These are phyloP conservation scores for Ctenopoma kingsleyae DNA, from an alignment of 2,797 vertebrate species.

Conservation along the genomic window DNA sequence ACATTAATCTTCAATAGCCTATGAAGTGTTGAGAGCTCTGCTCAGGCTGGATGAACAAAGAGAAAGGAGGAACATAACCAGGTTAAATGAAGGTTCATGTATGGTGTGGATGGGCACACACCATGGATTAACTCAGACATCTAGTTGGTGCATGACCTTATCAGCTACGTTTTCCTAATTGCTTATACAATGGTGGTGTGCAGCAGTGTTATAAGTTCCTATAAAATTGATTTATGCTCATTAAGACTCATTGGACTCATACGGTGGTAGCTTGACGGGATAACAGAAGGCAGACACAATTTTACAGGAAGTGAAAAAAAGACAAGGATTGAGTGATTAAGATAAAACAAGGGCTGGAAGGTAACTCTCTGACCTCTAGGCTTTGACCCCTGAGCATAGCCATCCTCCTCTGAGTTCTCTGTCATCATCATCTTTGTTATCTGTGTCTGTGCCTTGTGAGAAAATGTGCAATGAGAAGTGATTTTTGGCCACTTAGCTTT, in stretches of 20 bases:
- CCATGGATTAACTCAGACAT: conserved; percentile 10
- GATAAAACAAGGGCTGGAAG: conserved; percentile 20
- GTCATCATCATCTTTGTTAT: conserved; percentile 24
- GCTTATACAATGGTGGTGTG: not conserved
- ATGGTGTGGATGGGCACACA: not conserved
- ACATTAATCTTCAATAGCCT: no score
- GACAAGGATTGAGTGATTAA: conserved; percentile 17
- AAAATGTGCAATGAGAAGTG: conserved; percentile 21
- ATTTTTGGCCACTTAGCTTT: conserved; percentile 5
- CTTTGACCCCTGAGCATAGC: conserved; percentile 59
- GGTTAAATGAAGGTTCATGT: not conserved
- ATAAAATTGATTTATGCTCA: conserved; percentile 5
- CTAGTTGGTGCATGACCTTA: not conserved
- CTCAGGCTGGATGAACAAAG: not conserved
- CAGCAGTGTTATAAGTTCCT: not conserved
- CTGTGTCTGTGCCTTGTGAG: conserved; percentile 31
- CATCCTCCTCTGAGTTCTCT: conserved; percentile 31
- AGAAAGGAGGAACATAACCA: conserved; percentile 3
- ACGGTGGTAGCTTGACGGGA: not conserved
- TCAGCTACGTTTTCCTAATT: conserved; percentile 8
- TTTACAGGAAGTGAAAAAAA: conserved; percentile 30
- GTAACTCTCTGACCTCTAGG: conserved; percentile 31
- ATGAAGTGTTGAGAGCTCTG: not conserved
- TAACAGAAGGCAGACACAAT: not conserved
- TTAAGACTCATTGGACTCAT: conserved; percentile 3